A percentile compares a stretch with the other conserved stretches of the same genome.
Conservation (phyloP, 2,888 invertebrate genomes). For the Acrocyrtus sp. region DNA sequence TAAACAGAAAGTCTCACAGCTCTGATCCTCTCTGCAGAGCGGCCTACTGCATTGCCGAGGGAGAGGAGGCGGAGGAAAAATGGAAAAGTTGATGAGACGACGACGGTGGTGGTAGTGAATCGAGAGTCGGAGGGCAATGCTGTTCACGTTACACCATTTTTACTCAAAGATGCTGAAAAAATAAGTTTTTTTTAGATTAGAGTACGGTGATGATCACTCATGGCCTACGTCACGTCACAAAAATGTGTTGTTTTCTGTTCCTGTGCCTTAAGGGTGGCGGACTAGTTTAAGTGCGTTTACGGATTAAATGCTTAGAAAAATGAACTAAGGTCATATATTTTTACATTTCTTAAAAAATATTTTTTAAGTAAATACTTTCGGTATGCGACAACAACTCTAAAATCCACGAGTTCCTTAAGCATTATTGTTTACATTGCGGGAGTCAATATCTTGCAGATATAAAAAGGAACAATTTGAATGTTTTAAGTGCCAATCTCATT, state of each 20-base stretch:
- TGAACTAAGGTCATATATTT: too few relatives aligned
- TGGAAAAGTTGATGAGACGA: slow-evolving; percentile 13
- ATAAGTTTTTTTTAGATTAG: not conserved
- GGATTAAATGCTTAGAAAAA: too few relatives aligned
- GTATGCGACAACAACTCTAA: too few relatives aligned
- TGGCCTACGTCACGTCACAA: slow-evolving; percentile 35
- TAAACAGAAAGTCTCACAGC: slow-evolving; percentile 2
- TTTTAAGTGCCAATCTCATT: too few relatives aligned
- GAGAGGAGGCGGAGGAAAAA: slow-evolving; percentile 36
- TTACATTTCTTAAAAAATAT: too few relatives aligned
- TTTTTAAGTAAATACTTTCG: too few relatives aligned
- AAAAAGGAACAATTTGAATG: too few relatives aligned
- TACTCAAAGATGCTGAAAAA: slow-evolving; percentile 7
- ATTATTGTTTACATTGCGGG: too few relatives aligned
- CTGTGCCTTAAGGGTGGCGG: slow-evolving; percentile 7
- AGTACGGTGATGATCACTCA: slow-evolving; percentile 19
- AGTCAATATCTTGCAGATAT: not conserved
- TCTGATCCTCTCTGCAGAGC: slow-evolving; percentile 6
- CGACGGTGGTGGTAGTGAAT: slow-evolving; percentile 19
- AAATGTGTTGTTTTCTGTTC: not conserved
- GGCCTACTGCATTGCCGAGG: slow-evolving; percentile 10
- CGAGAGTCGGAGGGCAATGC: slow-evolving; percentile 21
- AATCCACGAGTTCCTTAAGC: too few relatives aligned
- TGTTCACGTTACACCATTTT: slow-evolving; percentile 9
- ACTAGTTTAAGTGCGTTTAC: not conserved